Evolutionary conservation across 2,888 invertebrate species (phyloP), one percentile per base, ranked within the genome.

Genomic region (Andricus quercusramuli): DNA sequence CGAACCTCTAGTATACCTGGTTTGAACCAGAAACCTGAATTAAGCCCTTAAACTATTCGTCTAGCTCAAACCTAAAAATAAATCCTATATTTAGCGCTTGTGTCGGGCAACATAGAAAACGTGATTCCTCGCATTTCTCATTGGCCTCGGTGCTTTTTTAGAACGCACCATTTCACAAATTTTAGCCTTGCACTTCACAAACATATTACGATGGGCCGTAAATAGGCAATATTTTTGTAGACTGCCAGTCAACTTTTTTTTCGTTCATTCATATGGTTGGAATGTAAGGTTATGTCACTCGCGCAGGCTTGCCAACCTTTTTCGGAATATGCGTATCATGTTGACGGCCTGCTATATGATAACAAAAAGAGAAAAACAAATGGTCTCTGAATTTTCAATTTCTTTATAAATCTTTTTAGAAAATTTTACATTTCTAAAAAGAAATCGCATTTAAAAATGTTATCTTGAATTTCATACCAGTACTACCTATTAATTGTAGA

Each of bases 11-110:
- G 85, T 86, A 88, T 88, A 85, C 85, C 85, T 85, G 87, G 84
- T 87, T 86, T 84, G 85, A 84, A 87, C 84, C 79, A 84, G 83
- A 87, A 87, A 87, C 83, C 83, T 84, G 87, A 82, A 85, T 86
- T 80, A 85, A 88, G 88, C 83, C 85, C 84, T 86, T 80, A 85
- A 88, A 88, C 83, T 85, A 84, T 85, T 83, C 83, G 83, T 84
- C 86, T 87, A 87, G 91, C 90, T 90, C 86, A 89, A 88, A 90
- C 87, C 91, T 91, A 91, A 89, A 91, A 91, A 91, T 91, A 91
- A 90, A 89, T 88, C 87, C 89, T 89, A 89, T 89, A 88, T 89
- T 90, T 91, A 90, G 90, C 85, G 85, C 81, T 80, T 84, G 82
- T 79, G n/a, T 59, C 32, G 37, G 25, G 37, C 62, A 65, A 37